Percentiles rank a stretch among this genome's conserved stretches.
Evolutionary conservation across 2,888 invertebrate genomes (phyloP).

Genomic region (Nomada ruficornis): DNA sequence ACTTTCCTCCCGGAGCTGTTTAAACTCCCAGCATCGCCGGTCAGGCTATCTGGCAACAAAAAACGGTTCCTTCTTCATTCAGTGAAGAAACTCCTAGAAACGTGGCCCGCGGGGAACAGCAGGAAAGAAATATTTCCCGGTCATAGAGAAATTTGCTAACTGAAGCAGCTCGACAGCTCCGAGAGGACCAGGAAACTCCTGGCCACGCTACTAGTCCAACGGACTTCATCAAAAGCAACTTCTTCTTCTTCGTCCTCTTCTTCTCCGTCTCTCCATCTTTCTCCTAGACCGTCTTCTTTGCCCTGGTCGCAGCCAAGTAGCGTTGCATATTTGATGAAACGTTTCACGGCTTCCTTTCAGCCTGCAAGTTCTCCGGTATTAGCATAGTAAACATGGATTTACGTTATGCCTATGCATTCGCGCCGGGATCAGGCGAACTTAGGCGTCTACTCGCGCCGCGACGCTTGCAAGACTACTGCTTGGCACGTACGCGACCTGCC

Average conservation of each 20-base stretch:
- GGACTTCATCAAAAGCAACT: conserved; percentile 57
- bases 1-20: not conserved
- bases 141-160: conserved; percentile 44
- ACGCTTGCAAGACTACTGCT: conserved; percentile 35
- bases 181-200: not conserved
- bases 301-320: conserved; percentile 73
- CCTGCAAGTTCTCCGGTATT: conserved; percentile 80
- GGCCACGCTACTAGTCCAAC: conserved; percentile 39
- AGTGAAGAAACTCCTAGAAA: conserved; percentile 1
- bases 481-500: conserved; percentile 7
- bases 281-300: conserved; percentile 28
- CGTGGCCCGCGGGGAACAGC: conserved; percentile 1
- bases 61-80: not conserved
- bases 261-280: conserved; percentile 10
- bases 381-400: conserved; percentile 82
- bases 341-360: conserved; percentile 79
- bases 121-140: conserved; percentile 13
- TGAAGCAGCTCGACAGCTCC: conserved; percentile 12
- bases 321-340: conserved; percentile 80
- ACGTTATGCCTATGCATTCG: conserved; percentile 76
- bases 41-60: not conserved
- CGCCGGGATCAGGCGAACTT: conserved; percentile 61
- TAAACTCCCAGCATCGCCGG: not conserved
- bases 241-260: conserved; percentile 14
- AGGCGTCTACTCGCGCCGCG: conserved; percentile 73